These are phyloP conservation scores for Pseudois nayaur DNA, from an alignment of 2,113 vertebrate species.

Conservation along the genomic window DNA sequence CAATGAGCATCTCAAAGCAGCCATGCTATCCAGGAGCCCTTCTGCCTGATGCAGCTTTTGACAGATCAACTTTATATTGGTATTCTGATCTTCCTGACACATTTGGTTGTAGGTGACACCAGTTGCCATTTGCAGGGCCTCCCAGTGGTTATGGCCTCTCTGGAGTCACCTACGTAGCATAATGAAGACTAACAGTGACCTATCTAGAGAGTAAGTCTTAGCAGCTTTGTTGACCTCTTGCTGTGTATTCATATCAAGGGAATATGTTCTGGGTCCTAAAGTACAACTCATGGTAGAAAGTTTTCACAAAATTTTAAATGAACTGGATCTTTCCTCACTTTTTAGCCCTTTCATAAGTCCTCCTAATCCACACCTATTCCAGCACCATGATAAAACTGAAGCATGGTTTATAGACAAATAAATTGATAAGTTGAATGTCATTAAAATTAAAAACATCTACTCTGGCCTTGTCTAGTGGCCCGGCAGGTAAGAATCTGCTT, in stretches of 20 bases:
- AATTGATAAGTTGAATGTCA: background rate
- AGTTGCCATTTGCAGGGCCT: background rate
- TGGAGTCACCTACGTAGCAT: background rate
- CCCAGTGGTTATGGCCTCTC: background rate
- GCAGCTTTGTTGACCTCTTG: background rate
- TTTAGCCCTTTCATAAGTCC: background rate
- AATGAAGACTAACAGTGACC: background rate
- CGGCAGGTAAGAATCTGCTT: background rate
- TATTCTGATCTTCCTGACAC: background rate
- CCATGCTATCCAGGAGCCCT: accelerated
- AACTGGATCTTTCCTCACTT: background rate
- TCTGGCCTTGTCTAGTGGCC: background rate
- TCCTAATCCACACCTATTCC: background rate
- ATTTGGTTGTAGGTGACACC: background rate
- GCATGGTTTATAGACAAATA: background rate
- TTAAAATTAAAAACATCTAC: background rate
- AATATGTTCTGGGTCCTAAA: background rate
- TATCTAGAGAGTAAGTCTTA: background rate
- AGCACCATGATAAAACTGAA: background rate
- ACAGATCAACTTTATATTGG: background rate
- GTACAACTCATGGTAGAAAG: background rate
- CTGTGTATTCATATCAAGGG: background rate
- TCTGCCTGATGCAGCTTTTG: background rate
- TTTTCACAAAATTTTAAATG: background rate
- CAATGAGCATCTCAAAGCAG: background rate